These are phyloP conservation scores for Mechanitis mazaeus DNA, from an alignment of 2,888 invertebrate species.

Conservation along the genomic window DNA sequence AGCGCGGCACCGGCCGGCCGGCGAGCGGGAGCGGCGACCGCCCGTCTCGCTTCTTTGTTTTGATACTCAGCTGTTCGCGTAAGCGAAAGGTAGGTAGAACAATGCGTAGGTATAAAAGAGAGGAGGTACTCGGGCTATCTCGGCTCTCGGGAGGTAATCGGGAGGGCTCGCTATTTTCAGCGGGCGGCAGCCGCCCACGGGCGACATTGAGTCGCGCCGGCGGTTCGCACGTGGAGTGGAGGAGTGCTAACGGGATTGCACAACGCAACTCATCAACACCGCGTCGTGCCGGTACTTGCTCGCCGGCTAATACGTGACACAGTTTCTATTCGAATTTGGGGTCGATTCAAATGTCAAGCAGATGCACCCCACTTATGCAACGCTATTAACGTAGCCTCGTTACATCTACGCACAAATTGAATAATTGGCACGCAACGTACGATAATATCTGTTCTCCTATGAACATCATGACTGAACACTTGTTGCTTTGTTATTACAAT, in stretches of 20 bases:
- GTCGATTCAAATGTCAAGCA: constrained; percentile 76
- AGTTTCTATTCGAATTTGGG: constrained; percentile 77
- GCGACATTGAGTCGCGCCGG: constrained; percentile 71
- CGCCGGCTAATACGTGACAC: constrained; percentile 69
- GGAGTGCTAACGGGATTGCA: constrained; percentile 71
- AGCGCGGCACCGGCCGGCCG: constrained; percentile 72
- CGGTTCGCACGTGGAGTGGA: constrained; percentile 61
- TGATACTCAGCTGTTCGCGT: constrained; percentile 75
- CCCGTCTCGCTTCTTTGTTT: constrained; percentile 76
- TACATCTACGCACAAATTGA: constrained; percentile 46
- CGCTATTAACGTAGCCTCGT: constrained; percentile 51
- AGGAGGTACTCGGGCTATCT: constrained; percentile 30
- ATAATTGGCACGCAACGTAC: constrained; percentile 34
- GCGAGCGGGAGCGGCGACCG: constrained; percentile 71
- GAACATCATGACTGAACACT: constrained; percentile 12
- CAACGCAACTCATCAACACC: constrained; percentile 48
- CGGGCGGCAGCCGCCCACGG: constrained; percentile 60
- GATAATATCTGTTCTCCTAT: constrained; percentile 9
- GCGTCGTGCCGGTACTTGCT: constrained; percentile 48
- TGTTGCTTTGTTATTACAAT: constrained; percentile 11
- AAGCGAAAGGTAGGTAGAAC: constrained; percentile 49
- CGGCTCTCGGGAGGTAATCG: constrained; percentile 40
- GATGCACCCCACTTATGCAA: constrained; percentile 75
- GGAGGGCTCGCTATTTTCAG: constrained; percentile 56
- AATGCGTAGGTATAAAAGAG: constrained; percentile 47